Base-by-base conservation (phyloP, 2,888 invertebrate species). In the Andrena camellia region DNA sequence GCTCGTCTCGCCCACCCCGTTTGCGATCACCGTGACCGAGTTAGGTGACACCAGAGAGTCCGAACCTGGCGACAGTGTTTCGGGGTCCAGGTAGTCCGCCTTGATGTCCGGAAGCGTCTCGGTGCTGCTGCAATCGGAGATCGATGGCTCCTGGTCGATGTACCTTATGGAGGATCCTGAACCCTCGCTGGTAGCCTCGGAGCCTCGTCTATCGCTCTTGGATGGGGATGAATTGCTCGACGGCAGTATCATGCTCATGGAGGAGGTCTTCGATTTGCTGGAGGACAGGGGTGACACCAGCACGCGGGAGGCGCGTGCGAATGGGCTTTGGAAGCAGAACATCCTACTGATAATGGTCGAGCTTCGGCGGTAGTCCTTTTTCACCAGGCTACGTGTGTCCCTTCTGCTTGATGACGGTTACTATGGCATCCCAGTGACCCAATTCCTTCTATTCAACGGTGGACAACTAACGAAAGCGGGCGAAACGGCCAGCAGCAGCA, bases 321-420 rank as follows among this genome's bases (percentile, higher is more conserved):
- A 94, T 68, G 94, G 94, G 80, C 93, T 94, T 87, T 94, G 93
- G 83, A 94, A 94, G 86, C 94, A 94, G 85, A 94, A 94, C 94
- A 94, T 69, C 23, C 33, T 63, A 31, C 13, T 23, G 54, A 17
- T 17, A 23, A 57, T 20, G 13, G 33, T 2, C 13, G 33, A 8
- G 23, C 64, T 48, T 23, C 31, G 23, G 29, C 4, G 20, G 52
- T 26, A 23, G 23, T 31, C 68, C 13, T 2, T 89, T 88, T 59
- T 23, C 20, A 42, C 90, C 88, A n/a, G 86, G 54, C 13, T 26
- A 64, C 35, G 63, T 13, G 23, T 17, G 23, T 64, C 6, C 26
- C n/a, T 42, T 64, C 64, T 64, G 31, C 26, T 23, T 17, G 13
- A 7, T 8, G 23, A 42, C 64, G 20, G 35, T 54, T 10, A 31